Base-by-base conservation (phyloP, 2,888 invertebrate genomes). In the Mantis religiosa region DNA sequence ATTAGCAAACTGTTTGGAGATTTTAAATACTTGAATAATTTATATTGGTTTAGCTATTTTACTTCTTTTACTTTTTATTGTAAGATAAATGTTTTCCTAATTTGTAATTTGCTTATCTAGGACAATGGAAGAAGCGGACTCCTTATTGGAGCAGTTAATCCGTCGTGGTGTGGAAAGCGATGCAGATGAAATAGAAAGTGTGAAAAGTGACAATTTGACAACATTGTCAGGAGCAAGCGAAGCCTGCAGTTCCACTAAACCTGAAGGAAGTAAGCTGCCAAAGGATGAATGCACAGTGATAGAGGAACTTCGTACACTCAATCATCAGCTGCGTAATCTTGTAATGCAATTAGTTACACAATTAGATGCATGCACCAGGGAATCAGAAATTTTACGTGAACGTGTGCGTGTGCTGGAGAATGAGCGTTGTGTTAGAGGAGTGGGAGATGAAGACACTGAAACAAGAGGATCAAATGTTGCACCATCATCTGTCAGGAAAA, bases 61-160 rank as follows among this genome's bases (percentile, higher is more conserved):
- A 30, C 20, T 54, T 20, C 20, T n/a, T n/a, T n/a, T n/a, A 71
- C 25, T 8, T 71, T 71, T 71, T 71, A 71, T 20, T 20, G 54
- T 14, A 15, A 20, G 12, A 20, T 71, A 25, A 71, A 15, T 71
- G 54, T 6, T 71, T 71, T 71, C 2, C 54, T 71, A 71, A 71
- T 71, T 28, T 25, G 81, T 20, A 30, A 34, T 71, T 20, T 2
- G 1, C 6, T 71, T 6, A 71, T 89, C 7, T 88, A 92, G 92
- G 92, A 95, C 95, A 34, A 95, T 96, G 91, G 95, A 96, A 91
- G 95, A 96, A 91, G 95, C 95, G n/a, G 96, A 96, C 92, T 95
- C 95, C 85, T 92, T 96, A 86, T 92, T 96, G 87, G 93, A 93
- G 82, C 92, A 93, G 85, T 92, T 95, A 81, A 90, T 92, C 54